These are phyloP conservation scores for Micronisus gabar DNA, from an alignment of 2,113 vertebrate genomes.

Conservation along the genomic window DNA sequence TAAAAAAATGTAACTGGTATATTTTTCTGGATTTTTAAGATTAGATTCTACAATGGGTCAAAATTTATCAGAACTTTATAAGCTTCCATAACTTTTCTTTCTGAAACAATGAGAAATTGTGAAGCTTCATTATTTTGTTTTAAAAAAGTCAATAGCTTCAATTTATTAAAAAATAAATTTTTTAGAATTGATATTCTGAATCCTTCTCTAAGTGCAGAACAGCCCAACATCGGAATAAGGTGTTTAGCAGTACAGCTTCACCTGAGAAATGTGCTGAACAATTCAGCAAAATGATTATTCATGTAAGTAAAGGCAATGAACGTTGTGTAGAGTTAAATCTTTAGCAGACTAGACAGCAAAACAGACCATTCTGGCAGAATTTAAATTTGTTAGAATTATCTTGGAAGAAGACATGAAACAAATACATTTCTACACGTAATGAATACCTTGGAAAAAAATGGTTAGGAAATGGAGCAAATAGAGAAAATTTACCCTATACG, in stretches of 20 bases:
- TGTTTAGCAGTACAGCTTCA: not conserved
- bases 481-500: conserved; percentile 85
- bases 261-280: not conserved
- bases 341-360: not conserved
- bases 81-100: not conserved
- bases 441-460: not conserved
- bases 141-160: not conserved
- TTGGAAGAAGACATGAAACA: not conserved
- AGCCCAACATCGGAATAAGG: not conserved
- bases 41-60: not conserved
- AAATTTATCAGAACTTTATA: not conserved
- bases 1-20: not conserved
- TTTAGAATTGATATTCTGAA: not conserved
- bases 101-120: not conserved
- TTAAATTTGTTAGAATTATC: not conserved
- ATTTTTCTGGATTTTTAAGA: not conserved
- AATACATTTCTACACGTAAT: not conserved
- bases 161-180: not conserved
- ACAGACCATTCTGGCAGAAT: not conserved
- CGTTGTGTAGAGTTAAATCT: not conserved
- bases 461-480: not conserved
- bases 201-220: not conserved
- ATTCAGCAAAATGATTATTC: not conserved
- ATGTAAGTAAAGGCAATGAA: not conserved
- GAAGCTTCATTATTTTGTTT: not conserved